phyloP scores from a whole-genome alignment of 1,140 invertebrate genomes.

The Drosophila pallidifrons region DNA sequence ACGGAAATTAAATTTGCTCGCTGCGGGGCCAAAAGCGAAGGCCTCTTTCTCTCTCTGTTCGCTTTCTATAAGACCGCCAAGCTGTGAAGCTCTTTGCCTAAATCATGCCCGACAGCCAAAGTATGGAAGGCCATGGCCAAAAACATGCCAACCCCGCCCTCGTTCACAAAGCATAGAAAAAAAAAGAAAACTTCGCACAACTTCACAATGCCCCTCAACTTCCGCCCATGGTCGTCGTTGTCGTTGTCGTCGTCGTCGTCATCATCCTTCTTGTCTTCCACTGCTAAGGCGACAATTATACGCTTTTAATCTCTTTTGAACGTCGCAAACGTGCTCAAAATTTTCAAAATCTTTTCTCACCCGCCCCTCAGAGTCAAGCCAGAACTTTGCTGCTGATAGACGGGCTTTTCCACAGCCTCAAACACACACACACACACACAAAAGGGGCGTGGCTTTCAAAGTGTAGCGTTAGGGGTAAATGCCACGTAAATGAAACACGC shows the following conservation, averaged over 20 bases:
- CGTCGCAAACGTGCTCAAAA: conserved; percentile 82
- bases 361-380: conserved; percentile 16
- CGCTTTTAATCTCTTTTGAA: conserved; percentile 84
- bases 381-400: conserved; percentile 43
- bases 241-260: not conserved
- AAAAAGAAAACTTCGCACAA: conserved; percentile 68
- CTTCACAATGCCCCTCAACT: conserved; percentile 45
- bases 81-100: conserved; percentile 73
- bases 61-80: conserved; percentile 3
- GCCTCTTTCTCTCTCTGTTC: conserved; percentile 23
- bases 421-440: not conserved
- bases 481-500: conserved; percentile 21
- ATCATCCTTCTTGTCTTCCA: conserved; percentile 29
- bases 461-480: not conserved
- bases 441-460: not conserved
- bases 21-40: conserved; percentile 62
- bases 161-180: conserved; percentile 14
- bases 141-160: conserved; percentile 19
- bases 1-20: conserved; percentile 83
- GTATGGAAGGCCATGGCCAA: conserved; percentile 41
- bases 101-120: conserved; percentile 77
- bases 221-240: not conserved
- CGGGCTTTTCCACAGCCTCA: conserved; percentile 1
- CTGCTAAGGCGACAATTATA: conserved; percentile 83
- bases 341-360: conserved; percentile 76